Conservation (phyloP, 2,797 vertebrate species). For the Passerculus sandwichensis region DNA sequence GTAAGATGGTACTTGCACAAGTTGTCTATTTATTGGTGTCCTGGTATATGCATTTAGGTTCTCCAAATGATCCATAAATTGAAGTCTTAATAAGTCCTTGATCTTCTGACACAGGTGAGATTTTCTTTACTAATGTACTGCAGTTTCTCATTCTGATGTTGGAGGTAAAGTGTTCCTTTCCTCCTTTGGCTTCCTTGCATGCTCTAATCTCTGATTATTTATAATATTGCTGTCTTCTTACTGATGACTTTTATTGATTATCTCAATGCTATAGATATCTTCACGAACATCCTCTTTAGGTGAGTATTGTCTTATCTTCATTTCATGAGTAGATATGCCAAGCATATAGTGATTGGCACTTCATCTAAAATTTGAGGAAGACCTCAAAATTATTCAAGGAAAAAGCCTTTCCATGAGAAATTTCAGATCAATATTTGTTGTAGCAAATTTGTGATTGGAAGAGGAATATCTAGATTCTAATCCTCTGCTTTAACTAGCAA, state of each 20-base stretch:
- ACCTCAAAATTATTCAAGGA: neutral
- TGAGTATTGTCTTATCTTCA: constrained; percentile 27
- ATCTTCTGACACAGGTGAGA: constrained; percentile 51
- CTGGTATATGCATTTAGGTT: neutral
- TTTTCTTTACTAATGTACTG: constrained; percentile 19
- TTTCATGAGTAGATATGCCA: neutral
- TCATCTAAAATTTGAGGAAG: neutral
- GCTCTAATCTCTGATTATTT: constrained; percentile 27
- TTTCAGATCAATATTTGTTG: neutral
- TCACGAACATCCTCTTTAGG: constrained; percentile 55
- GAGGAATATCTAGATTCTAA: neutral
- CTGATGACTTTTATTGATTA: constrained; percentile 44
- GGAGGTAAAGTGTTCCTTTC: neutral
- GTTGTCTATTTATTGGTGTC: neutral
- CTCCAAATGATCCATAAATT: neutral
- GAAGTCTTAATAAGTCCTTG: constrained; percentile 32
- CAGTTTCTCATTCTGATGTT: neutral
- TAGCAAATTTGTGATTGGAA: neutral
- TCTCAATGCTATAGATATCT: constrained; percentile 46
- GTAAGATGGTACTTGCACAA: neutral
- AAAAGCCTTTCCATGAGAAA: neutral
- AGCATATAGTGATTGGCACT: neutral
- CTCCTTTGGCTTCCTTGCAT: constrained; percentile 11
- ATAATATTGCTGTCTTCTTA: constrained; percentile 30
- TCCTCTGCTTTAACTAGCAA: neutral